These are phyloP conservation scores for Trogon melanurus DNA, from an alignment of 2,113 vertebrate genomes.

Conservation along the genomic window DNA sequence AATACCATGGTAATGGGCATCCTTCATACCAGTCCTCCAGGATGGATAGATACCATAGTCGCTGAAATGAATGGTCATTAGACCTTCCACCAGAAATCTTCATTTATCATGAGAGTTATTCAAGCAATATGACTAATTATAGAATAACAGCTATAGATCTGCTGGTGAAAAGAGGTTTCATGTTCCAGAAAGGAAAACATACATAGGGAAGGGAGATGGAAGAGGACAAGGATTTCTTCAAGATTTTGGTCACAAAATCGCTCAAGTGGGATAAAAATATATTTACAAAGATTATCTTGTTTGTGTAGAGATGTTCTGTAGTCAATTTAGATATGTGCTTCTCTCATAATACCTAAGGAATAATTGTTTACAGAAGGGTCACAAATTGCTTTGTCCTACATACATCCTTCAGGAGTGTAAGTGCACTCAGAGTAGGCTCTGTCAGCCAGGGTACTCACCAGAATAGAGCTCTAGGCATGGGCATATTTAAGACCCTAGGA, in stretches of 20 bases:
- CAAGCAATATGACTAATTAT: background rate
- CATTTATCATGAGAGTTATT: background rate
- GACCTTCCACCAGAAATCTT: background rate
- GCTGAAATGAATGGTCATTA: background rate
- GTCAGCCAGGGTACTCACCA: background rate
- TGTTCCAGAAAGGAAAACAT: background rate
- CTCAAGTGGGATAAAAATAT: background rate
- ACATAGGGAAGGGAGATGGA: background rate
- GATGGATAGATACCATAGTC: background rate
- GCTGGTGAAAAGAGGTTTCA: background rate
- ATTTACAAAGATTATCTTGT: background rate
- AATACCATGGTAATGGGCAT: background rate
- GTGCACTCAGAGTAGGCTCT: background rate
- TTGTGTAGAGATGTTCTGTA: background rate
- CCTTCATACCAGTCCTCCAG: background rate
- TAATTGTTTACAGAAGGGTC: background rate
- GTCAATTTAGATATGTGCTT: background rate
- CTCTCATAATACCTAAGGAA: background rate
- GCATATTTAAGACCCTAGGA: background rate
- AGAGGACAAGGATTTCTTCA: background rate
- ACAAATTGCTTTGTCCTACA: background rate
- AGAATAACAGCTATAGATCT: background rate
- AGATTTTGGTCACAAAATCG: background rate
- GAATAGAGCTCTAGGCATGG: background rate
- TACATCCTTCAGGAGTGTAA: background rate